These are phyloP conservation scores for Hydrotaea diabolus DNA, from an alignment of 2,888 invertebrate genomes.

Conservation along the genomic window DNA sequence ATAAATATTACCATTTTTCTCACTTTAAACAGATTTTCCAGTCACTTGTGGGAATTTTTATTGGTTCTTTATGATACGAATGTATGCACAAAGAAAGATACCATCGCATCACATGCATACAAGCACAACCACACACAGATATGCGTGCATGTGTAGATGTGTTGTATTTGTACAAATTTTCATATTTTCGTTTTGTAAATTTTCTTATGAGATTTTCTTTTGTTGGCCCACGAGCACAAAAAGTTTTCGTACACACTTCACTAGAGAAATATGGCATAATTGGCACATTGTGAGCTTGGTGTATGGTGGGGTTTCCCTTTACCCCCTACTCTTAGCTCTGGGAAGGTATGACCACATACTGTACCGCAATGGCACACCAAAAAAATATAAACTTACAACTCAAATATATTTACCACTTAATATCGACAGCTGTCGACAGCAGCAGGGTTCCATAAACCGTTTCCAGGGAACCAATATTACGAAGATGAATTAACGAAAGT, in stretches of 20 bases:
- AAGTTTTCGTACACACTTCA: too few relatives aligned
- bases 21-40: slow-evolving; percentile 60
- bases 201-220: slow-evolving; percentile 2
- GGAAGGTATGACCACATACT: too few relatives aligned
- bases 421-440: too few relatives aligned
- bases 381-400: too few relatives aligned
- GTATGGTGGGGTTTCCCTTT: too few relatives aligned
- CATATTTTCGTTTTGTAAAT: not conserved
- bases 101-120: not conserved
- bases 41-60: slow-evolving; percentile 56
- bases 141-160: not conserved
- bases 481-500: too few relatives aligned
- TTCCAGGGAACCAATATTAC: too few relatives aligned
- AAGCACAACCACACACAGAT: not conserved
- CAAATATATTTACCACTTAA: too few relatives aligned
- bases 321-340: too few relatives aligned
- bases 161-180: not conserved
- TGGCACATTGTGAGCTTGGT: not conserved
- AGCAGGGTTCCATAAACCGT: too few relatives aligned
- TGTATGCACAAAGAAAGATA: slow-evolving; percentile 4
- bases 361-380: too few relatives aligned
- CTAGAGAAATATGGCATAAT: too few relatives aligned
- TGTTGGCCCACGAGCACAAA: not conserved
- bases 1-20: slow-evolving; percentile 49
- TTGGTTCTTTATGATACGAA: slow-evolving; percentile 40